These are phyloP conservation scores for Chrysemys picta DNA, from an alignment of 2,113 vertebrate species.

Conservation along the genomic window DNA sequence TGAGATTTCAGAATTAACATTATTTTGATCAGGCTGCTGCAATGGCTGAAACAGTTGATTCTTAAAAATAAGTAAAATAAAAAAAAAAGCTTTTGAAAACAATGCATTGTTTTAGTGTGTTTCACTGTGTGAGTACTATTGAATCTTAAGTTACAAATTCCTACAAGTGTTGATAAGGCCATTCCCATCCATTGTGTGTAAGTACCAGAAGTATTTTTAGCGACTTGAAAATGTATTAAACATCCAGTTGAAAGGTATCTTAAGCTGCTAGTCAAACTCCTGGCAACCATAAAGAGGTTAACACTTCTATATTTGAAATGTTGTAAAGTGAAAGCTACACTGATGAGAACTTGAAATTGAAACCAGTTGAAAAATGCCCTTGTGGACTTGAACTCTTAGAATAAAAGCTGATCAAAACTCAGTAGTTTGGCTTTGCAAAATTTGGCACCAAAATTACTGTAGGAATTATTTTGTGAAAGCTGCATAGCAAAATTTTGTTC, in stretches of 20 bases:
- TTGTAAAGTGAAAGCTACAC: constrained; percentile 34
- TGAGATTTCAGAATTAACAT: neutral
- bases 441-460: neutral
- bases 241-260: constrained; percentile 41
- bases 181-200: constrained; percentile 8
- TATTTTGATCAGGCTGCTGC: neutral
- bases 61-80: neutral
- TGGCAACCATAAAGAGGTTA: constrained; percentile 48
- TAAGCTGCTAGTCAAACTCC: constrained; percentile 39
- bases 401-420: constrained; percentile 4
- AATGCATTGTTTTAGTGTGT: neutral
- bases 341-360: constrained; percentile 23
- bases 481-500: neutral
- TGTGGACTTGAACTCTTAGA: constrained; percentile 15
- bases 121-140: constrained; percentile 1
- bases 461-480: neutral
- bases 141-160: constrained; percentile 41
- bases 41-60: neutral
- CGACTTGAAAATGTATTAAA: constrained; percentile 48
- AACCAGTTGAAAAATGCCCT: constrained; percentile 7
- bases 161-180: neutral
- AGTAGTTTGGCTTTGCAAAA: neutral
- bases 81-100: neutral
- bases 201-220: constrained; percentile 50
- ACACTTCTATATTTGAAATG: constrained; percentile 36